A percentile compares a stretch with the other conserved stretches of the same genome.
phyloP scores from a whole-genome alignment of 92 coral and sea anemone genomes.

The Paragorgia papillata region DNA sequence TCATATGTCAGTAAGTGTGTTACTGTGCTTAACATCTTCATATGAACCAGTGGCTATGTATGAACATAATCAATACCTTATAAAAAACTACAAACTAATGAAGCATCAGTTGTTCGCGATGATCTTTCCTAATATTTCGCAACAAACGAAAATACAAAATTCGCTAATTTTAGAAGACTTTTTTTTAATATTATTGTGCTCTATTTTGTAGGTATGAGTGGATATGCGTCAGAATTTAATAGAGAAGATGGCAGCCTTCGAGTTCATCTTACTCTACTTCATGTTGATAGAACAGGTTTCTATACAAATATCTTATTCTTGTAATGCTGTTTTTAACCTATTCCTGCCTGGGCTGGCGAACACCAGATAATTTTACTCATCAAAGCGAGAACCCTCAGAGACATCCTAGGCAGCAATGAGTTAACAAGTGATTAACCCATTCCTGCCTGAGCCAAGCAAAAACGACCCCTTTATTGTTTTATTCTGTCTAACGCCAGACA shows the following conservation, averaged over 20 bases:
- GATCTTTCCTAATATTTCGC: too few relatives aligned
- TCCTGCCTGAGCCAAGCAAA: neutral
- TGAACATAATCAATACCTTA: too few relatives aligned
- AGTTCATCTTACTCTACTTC: slow-evolving; percentile 20
- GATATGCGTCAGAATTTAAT: neutral
- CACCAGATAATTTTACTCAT: slow-evolving; percentile 1
- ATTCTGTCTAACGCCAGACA: neutral
- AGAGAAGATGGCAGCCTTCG: neutral
- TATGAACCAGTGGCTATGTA: neutral
- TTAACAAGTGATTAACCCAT: too few relatives aligned
- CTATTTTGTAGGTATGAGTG: slow-evolving; percentile 13
- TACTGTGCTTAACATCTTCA: neutral
- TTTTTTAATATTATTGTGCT: neutral
- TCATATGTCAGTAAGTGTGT: slow-evolving; percentile 17
- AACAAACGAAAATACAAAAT: too few relatives aligned
- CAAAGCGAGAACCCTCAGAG: too few relatives aligned
- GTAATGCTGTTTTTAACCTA: too few relatives aligned
- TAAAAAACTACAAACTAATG: too few relatives aligned
- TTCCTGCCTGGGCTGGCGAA: neutral
- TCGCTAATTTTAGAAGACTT: too few relatives aligned
- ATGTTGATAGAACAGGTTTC: too few relatives aligned
- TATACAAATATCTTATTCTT: too few relatives aligned
- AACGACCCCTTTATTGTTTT: neutral
- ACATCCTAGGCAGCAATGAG: too few relatives aligned
- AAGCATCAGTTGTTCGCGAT: too few relatives aligned